Evolutionary conservation across 2,797 vertebrate species (phyloP).

Genomic region (Anniella stebbinsi): DNA sequence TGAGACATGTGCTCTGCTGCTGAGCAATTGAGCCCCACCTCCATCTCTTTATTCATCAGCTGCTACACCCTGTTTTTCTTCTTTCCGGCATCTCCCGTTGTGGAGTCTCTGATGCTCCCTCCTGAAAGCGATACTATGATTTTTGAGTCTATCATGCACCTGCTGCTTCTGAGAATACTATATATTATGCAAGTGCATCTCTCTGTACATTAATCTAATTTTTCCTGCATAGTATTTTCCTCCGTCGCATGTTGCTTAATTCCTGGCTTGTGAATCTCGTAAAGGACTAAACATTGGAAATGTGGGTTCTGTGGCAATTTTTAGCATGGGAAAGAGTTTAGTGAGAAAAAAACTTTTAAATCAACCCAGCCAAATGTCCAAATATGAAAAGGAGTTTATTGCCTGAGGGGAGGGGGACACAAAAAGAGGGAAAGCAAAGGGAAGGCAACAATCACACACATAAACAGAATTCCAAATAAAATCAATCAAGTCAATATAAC

Average conservation of each 20-base stretch:
- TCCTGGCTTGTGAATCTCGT: not conserved
- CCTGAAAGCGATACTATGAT: not conserved
- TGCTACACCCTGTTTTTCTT: not conserved
- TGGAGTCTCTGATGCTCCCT: conserved; percentile 4
- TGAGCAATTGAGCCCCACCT: not conserved
- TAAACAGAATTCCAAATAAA: no score
- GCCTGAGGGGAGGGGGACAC: no score
- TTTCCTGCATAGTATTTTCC: not conserved
- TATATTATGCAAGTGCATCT: not conserved
- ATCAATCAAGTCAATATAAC: no score
- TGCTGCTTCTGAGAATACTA: not conserved
- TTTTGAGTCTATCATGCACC: not conserved
- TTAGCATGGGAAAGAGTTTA: no score
- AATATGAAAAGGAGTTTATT: no score
- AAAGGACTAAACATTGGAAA: not conserved
- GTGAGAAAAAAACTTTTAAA: no score
- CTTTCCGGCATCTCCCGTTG: not conserved
- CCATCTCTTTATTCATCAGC: not conserved
- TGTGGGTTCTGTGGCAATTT: not conserved
- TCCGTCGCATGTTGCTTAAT: not conserved
- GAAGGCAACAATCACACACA: no score
- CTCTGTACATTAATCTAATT: not conserved
- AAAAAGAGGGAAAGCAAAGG: no score
- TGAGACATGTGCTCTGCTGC: not conserved
- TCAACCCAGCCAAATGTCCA: no score